Evolutionary conservation across 2,888 invertebrate species (phyloP).

Genomic region (Archaeoteleia sp.): DNA sequence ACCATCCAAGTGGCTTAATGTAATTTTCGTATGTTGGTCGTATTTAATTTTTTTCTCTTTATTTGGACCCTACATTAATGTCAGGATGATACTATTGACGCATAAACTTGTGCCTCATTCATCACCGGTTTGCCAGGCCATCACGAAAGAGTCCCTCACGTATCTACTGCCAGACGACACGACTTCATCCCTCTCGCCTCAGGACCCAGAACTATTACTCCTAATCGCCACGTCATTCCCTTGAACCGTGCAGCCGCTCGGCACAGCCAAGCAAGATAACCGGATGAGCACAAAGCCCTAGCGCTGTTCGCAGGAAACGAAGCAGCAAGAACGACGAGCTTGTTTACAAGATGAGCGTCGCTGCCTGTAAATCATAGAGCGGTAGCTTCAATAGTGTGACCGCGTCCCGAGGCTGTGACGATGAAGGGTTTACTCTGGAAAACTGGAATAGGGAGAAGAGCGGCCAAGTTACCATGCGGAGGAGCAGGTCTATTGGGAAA

Average conservation of each 20-base stretch:
- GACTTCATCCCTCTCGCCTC: background rate
- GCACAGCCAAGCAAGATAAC: slow-evolving; percentile 24
- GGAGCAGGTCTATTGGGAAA: slow-evolving; percentile 72
- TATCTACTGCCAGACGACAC: background rate
- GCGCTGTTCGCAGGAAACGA: slow-evolving; percentile 38
- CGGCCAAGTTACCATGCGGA: slow-evolving; percentile 29
- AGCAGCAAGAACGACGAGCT: slow-evolving; percentile 47
- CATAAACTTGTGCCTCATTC: slow-evolving; percentile 9
- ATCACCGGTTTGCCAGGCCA: slow-evolving; percentile 2
- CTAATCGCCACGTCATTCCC: slow-evolving; percentile 25
- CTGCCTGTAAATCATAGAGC: slow-evolving; percentile 68
- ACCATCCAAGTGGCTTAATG: too few relatives aligned
- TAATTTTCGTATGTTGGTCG: too few relatives aligned
- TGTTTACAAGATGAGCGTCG: slow-evolving; percentile 67
- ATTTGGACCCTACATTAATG: background rate
- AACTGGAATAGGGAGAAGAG: slow-evolving; percentile 16
- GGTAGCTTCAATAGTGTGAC: slow-evolving; percentile 53
- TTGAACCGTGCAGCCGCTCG: slow-evolving; percentile 12
- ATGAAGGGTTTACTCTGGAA: slow-evolving; percentile 33
- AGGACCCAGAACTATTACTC: slow-evolving; percentile 8
- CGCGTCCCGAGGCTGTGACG: slow-evolving; percentile 40
- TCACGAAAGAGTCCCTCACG: slow-evolving; percentile 7
- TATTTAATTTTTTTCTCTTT: too few relatives aligned
- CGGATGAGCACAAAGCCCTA: slow-evolving; percentile 35
- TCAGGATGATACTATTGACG: slow-evolving; percentile 1